Base-by-base conservation (phyloP, 2,797 vertebrate genomes). In the Syncerus caffer region DNA sequence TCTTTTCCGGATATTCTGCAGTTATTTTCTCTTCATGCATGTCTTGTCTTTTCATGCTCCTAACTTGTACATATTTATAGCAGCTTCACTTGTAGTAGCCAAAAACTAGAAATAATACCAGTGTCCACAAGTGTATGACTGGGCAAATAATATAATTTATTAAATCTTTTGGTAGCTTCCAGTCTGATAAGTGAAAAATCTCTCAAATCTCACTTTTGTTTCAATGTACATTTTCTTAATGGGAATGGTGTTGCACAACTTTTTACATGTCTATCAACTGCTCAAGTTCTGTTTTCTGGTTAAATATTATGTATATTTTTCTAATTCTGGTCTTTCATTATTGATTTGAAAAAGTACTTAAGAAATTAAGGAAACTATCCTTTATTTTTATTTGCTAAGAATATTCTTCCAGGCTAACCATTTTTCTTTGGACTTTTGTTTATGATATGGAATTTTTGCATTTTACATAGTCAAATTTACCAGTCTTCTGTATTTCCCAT, bases 91-190 rank as follows among this genome's bases (percentile, higher is more conserved):
- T 60, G 25, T 53, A 82, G 47, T 42, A 80, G 42, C 23, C 42
- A 42, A 80, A 85, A 74, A 58, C 23, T 55, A 74, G n/a, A 93
- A 80, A 86, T 7, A 74, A 80, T 58, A 85, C 25, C 93, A 85
- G 85, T 80, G 15, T 38, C n/a, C 12, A 51, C 53, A 58, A 85
- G 58, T 2, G 38, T 21, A 21, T 58, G 7, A 93, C 15, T 13
- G 7, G n/a, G 17, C 17, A 67, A 79, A 89, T 88, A 85, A 78
- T 92, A 90, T 89, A 94, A 94, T 94, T 92, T 95, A 86, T 93
- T 96, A 90, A 93, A 9, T 95, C 23, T 87, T 95, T 95, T 62
- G 29, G n/a, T 93, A 96, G 50, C 38, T 88, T 95, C 62, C 12
- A 90, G 12, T 89, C 23, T 89, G 50, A 60, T 93, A 87, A 83